phyloP scores from a whole-genome alignment of 2,888 invertebrate genomes.

The Coenonympha arcania region DNA sequence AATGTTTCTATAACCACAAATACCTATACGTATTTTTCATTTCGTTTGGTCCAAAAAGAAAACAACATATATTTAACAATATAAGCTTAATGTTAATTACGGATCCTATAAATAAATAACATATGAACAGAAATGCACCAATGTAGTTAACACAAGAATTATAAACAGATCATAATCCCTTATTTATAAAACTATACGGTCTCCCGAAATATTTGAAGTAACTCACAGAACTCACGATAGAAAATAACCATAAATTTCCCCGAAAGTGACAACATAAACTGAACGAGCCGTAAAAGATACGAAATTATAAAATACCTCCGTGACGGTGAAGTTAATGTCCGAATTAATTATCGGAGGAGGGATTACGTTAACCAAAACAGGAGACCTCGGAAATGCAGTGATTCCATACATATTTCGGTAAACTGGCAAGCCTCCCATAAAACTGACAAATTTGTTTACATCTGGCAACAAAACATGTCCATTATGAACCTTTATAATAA shows the following conservation, averaged over 20 bases:
- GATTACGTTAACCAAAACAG: constrained; percentile 58
- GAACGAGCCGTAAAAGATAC: constrained; percentile 20
- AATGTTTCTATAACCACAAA: no score
- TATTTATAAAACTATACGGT: neutral
- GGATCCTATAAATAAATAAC: no score
- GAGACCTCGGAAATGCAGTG: constrained; percentile 36
- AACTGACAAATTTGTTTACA: constrained; percentile 50
- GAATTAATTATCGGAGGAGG: constrained; percentile 45
- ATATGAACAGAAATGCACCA: no score
- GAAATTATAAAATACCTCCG: constrained; percentile 25
- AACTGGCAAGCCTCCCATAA: constrained; percentile 47
- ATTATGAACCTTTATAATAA: neutral
- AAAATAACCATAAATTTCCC: constrained; percentile 22
- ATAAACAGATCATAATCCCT: neutral
- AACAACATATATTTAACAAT: no score
- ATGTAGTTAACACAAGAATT: neutral
- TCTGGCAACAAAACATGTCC: neutral
- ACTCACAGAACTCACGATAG: constrained; percentile 7
- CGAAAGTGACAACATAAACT: constrained; percentile 22
- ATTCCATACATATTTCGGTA: constrained; percentile 45
- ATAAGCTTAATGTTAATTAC: no score
- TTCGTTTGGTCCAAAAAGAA: no score
- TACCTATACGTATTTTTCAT: no score
- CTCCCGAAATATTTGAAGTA: constrained; percentile 15
- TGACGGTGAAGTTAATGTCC: constrained; percentile 36